A percentile compares a stretch with the other conserved stretches of the same genome.
Conservation (phyloP, 2,797 vertebrate genomes). For the Gephyroberyx darwinii region DNA sequence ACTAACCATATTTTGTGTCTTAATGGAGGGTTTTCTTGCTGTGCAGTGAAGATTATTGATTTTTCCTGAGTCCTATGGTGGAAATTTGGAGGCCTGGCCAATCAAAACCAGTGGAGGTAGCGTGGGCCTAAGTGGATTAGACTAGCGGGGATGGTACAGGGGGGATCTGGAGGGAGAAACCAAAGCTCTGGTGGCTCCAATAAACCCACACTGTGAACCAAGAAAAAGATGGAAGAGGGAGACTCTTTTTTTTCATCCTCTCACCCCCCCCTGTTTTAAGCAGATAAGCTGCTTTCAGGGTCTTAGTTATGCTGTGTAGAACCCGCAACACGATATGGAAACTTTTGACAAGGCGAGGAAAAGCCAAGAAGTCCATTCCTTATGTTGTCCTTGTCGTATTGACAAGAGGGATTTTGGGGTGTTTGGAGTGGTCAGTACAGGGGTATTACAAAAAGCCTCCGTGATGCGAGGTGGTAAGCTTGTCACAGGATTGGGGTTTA, state of each 20-base stretch:
- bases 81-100: conserved; percentile 63
- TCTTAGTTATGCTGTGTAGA: conserved; percentile 79
- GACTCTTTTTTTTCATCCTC: conserved; percentile 59
- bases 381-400: conserved; percentile 68
- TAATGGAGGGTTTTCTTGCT: conserved; percentile 46
- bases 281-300: conserved; percentile 82
- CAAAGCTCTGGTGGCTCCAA: conserved; percentile 70
- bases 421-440: conserved; percentile 68
- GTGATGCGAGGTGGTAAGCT: conserved; percentile 47
- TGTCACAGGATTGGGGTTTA: conserved; percentile 40
- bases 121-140: conserved; percentile 75
- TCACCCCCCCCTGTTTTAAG: conserved; percentile 77
- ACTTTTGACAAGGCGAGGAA: conserved; percentile 74
- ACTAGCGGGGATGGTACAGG: conserved; percentile 48
- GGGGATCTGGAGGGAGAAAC: conserved; percentile 59
- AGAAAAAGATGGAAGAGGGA: conserved; percentile 69
- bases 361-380: conserved; percentile 59
- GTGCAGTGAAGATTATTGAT: conserved; percentile 63
- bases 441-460: conserved; percentile 61
- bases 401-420: conserved; percentile 71
- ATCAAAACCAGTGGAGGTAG: conserved; percentile 65
- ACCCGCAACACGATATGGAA: conserved; percentile 67
- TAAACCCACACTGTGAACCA: conserved; percentile 72
- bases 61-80: conserved; percentile 49
- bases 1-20: conserved; percentile 37